phyloP scores from a whole-genome alignment of 1,140 invertebrate genomes.

The Papilio machaon region DNA sequence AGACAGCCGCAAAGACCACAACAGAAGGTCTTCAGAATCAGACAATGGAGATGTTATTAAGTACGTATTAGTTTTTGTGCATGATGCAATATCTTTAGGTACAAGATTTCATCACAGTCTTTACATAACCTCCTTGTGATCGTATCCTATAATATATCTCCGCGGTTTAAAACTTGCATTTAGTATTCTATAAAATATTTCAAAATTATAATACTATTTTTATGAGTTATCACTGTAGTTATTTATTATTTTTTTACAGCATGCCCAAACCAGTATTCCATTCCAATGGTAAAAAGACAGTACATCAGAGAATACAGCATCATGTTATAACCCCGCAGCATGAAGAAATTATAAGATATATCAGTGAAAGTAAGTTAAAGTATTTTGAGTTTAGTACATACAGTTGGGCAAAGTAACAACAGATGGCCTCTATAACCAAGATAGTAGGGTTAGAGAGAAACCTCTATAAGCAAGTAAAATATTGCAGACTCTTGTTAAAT shows the following conservation, averaged over 20 bases:
- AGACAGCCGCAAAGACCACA: slow-evolving; percentile 85
- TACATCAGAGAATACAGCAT: slow-evolving; percentile 84
- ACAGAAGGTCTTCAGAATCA: slow-evolving; percentile 83
- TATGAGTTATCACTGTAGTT: background rate
- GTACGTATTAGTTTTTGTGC: slow-evolving; percentile 73
- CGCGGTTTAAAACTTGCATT: background rate
- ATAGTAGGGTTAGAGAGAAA: too few relatives aligned
- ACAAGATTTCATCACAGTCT: slow-evolving; percentile 71
- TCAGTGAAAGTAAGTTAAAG: slow-evolving; percentile 86
- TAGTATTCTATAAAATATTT: slow-evolving; percentile 38
- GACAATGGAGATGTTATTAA: slow-evolving; percentile 83
- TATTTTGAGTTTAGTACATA: too few relatives aligned
- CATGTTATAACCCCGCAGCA: slow-evolving; percentile 87
- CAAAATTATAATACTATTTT: background rate
- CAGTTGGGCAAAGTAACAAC: too few relatives aligned
- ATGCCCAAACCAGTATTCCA: slow-evolving; percentile 88
- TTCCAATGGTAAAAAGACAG: slow-evolving; percentile 86
- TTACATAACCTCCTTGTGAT: slow-evolving; percentile 75
- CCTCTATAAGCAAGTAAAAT: too few relatives aligned
- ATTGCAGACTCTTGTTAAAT: too few relatives aligned
- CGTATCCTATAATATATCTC: background rate
- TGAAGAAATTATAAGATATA: slow-evolving; percentile 88
- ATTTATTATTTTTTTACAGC: slow-evolving; percentile 70
- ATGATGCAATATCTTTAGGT: slow-evolving; percentile 57
- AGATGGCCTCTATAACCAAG: too few relatives aligned